Conservation (phyloP, 2,888 invertebrate genomes). For the Panorpa germanica region DNA sequence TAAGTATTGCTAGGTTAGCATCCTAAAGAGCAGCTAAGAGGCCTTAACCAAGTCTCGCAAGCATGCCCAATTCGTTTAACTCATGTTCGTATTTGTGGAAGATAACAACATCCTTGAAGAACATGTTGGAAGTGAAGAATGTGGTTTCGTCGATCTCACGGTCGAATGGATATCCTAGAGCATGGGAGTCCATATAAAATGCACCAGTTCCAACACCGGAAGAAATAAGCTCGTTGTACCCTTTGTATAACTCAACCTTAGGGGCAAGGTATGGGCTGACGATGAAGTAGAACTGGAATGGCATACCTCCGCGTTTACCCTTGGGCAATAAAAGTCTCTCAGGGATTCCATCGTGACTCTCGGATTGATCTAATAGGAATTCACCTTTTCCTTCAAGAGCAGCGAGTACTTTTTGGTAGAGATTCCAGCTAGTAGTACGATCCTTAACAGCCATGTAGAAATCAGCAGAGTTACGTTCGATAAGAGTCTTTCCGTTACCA, state of each 20-base stretch:
- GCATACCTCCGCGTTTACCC: slow-evolving; percentile 45
- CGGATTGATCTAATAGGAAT: slow-evolving; percentile 31
- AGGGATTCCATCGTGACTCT: slow-evolving; percentile 48
- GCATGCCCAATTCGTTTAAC: no score
- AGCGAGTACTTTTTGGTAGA: slow-evolving; percentile 40
- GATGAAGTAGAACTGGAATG: slow-evolving; percentile 41
- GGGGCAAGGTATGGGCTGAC: slow-evolving; percentile 33
- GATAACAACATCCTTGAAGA: slow-evolving; percentile 40
- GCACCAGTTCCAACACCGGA: slow-evolving; percentile 33
- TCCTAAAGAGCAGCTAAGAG: no score
- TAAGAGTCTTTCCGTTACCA: slow-evolving; percentile 39
- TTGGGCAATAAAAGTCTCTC: slow-evolving; percentile 49
- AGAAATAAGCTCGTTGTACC: slow-evolving; percentile 28
- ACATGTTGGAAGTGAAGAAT: slow-evolving; percentile 48
- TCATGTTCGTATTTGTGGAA: slow-evolving; percentile 35
- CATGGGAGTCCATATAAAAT: slow-evolving; percentile 35
- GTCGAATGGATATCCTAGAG: slow-evolving; percentile 59
- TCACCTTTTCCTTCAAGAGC: slow-evolving; percentile 30
- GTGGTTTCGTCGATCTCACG: slow-evolving; percentile 34
- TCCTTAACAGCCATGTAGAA: slow-evolving; percentile 43
- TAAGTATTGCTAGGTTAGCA: no score
- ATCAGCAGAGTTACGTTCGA: slow-evolving; percentile 46
- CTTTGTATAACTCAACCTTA: slow-evolving; percentile 25
- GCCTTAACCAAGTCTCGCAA: no score
- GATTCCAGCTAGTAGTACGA: slow-evolving; percentile 38